These are phyloP conservation scores for Tetramorium parvispinum DNA, from an alignment of 1,140 invertebrate genomes.

Conservation along the genomic window DNA sequence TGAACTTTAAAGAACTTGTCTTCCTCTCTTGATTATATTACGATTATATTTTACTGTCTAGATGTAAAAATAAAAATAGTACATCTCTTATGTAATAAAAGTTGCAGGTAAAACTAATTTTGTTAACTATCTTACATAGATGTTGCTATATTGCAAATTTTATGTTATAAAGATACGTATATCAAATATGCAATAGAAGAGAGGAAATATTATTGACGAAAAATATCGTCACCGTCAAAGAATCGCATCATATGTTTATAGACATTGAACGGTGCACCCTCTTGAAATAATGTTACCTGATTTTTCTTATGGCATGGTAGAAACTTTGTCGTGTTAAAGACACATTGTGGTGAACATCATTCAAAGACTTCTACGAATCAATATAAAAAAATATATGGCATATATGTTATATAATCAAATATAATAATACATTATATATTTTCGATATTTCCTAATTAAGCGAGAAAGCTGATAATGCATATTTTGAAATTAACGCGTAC, in stretches of 20 bases:
- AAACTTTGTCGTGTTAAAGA: not conserved
- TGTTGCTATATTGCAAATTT: not conserved
- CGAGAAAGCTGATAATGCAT: constrained; percentile 10
- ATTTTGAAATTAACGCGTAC: not conserved
- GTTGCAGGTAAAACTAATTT: not conserved
- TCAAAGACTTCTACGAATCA: not conserved
- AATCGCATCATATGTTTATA: not conserved
- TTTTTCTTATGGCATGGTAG: not conserved
- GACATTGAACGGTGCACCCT: not conserved
- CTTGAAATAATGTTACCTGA: not conserved
- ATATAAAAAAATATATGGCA: not conserved
- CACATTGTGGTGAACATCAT: not conserved
- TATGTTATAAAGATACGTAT: not conserved
- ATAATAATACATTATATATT: not conserved
- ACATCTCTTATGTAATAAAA: not conserved
- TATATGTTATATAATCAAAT: not conserved
- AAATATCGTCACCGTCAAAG: not conserved
- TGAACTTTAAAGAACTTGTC: not conserved
- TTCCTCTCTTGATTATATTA: not conserved
- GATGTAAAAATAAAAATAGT: not conserved
- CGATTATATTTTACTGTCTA: not conserved
- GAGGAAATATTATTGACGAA: not conserved
- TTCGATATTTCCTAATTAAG: not conserved
- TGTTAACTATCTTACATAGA: not conserved
- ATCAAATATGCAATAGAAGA: not conserved